A percentile compares a stretch with the other conserved stretches of the same genome.
phyloP scores from a whole-genome alignment of 2,888 invertebrate genomes.

The Incurvaria masculella region DNA sequence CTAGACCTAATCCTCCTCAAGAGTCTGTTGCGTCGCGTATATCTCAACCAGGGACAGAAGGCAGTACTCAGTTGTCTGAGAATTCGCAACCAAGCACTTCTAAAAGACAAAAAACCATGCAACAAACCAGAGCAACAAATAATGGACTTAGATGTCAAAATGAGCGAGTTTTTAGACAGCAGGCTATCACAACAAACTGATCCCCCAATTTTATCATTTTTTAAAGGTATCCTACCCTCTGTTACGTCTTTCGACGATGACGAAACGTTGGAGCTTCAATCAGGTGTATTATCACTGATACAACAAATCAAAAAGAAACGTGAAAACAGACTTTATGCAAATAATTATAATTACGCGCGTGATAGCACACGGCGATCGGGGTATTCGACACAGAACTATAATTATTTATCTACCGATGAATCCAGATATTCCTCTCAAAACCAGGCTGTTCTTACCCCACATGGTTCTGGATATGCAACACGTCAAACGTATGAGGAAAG shows the following conservation, averaged over 20 bases:
- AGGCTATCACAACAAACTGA: background rate
- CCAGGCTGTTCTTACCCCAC: background rate
- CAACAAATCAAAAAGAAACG: slow-evolving; percentile 3
- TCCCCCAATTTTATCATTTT: background rate
- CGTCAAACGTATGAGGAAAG: too few species aligned
- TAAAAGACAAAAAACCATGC: background rate
- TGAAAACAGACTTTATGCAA: background rate
- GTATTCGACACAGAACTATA: background rate
- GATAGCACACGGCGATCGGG: background rate
- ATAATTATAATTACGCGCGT: background rate
- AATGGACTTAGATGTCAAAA: slow-evolving; percentile 3
- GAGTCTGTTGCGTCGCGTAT: too few species aligned
- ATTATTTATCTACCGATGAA: background rate
- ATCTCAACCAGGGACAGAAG: too few species aligned
- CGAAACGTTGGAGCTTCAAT: slow-evolving; percentile 3
- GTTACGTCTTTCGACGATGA: slow-evolving; percentile 3
- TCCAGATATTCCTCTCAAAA: background rate
- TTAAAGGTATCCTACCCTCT: slow-evolving; percentile 1
- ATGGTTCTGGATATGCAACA: background rate
- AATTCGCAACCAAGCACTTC: too few species aligned
- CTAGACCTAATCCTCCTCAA: background rate
- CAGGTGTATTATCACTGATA: too few species aligned
- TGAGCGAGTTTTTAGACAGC: slow-evolving; percentile 4
- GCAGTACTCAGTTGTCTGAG: too few species aligned
- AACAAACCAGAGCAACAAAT: background rate